phyloP scores from a whole-genome alignment of 2,888 invertebrate species.

The Noctuana brunneofusca region DNA sequence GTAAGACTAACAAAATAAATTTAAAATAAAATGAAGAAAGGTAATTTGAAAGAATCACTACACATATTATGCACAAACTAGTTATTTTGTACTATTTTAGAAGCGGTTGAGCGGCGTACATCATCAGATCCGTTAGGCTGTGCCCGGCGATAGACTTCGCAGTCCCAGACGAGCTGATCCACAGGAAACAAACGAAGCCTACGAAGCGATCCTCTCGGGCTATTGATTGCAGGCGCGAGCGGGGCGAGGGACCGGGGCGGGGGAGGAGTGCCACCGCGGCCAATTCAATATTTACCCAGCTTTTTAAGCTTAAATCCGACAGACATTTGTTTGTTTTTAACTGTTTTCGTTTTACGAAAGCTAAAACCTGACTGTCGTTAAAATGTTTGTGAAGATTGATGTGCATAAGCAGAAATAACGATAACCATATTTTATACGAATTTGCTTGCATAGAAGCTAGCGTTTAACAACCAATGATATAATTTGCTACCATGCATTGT shows the following conservation, averaged over 20 bases:
- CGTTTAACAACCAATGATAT: no score
- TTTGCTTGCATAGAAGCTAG: no score
- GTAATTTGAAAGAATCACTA: no score
- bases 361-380: no score
- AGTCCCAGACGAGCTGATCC: conserved; percentile 2
- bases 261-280: not conserved
- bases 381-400: no score
- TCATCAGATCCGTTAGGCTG: not conserved
- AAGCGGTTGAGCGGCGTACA: not conserved
- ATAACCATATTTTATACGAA: no score
- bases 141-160: conserved; percentile 12
- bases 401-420: no score
- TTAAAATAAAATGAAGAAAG: no score
- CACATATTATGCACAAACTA: no score
- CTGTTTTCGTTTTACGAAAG: conserved; percentile 2
- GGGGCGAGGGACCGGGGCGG: not conserved
- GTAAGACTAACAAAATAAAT: no score
- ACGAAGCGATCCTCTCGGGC: conserved; percentile 9
- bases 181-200: conserved; percentile 9
- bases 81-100: no score
- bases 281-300: conserved; percentile 25
- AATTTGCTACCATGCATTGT: no score
- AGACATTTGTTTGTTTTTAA: conserved; percentile 16
- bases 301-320: conserved; percentile 21
- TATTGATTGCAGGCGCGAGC: conserved; percentile 21